Conservation (phyloP, 2,113 vertebrate species). For the Cheilinus undulatus region DNA sequence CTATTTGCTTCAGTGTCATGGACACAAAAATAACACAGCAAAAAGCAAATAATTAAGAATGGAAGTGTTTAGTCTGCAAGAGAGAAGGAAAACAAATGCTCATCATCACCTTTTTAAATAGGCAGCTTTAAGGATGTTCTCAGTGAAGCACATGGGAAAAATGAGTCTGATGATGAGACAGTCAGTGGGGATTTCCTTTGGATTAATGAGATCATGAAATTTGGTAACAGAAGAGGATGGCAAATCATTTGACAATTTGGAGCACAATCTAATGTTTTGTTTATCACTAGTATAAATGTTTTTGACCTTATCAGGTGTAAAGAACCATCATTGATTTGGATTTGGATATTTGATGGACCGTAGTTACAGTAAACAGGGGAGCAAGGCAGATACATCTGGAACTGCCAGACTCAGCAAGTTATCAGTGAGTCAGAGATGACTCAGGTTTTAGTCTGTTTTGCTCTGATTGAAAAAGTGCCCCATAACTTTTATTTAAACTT, state of each 20-base stretch:
- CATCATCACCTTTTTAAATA: background rate
- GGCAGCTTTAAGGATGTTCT: background rate
- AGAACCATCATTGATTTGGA: background rate
- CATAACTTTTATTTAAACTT: background rate
- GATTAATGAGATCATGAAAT: background rate
- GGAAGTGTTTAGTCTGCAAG: constrained; percentile 2
- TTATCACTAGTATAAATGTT: background rate
- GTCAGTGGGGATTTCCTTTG: constrained; percentile 6
- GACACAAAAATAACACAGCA: constrained; percentile 12
- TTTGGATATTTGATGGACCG: constrained; percentile 3
- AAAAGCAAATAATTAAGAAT: background rate
- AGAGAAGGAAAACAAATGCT: background rate
- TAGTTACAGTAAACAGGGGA: constrained; percentile 35
- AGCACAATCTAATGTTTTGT: no score
- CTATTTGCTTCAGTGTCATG: constrained; percentile 21
- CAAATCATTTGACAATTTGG: background rate
- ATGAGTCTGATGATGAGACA: constrained; percentile 7
- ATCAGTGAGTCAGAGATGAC: constrained; percentile 8
- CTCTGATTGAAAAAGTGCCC: background rate
- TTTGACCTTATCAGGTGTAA: background rate
- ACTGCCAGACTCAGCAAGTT: constrained; percentile 23
- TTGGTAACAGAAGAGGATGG: background rate
- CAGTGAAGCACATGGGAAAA: constrained; percentile 1
- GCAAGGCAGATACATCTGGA: background rate
- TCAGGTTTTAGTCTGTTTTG: constrained; percentile 13